Evolutionary conservation across 2,113 vertebrate genomes (phyloP).

Genomic region (Sminthopsis crassicaudata): DNA sequence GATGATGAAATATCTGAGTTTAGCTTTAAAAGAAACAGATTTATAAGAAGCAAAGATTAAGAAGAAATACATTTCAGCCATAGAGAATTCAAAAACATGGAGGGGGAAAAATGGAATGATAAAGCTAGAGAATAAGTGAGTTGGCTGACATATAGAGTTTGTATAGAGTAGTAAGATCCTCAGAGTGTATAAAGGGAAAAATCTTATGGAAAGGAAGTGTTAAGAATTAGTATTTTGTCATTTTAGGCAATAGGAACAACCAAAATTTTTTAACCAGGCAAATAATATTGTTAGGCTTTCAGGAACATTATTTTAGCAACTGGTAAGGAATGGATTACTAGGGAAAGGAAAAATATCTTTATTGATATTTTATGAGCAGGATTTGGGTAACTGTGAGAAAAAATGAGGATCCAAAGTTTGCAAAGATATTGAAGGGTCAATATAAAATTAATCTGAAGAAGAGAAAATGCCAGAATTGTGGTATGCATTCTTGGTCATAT

Average conservation of each 20-base stretch:
- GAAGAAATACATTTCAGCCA: neutral
- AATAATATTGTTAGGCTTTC: neutral
- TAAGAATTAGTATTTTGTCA: neutral
- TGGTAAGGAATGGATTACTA: neutral
- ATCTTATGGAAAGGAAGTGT: neutral
- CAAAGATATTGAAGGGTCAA: neutral
- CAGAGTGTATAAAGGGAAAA: neutral
- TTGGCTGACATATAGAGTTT: neutral
- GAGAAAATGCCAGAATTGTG: neutral
- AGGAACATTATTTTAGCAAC: neutral
- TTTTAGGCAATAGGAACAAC: neutral
- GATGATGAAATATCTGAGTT: neutral
- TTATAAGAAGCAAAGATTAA: neutral
- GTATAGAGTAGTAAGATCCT: neutral
- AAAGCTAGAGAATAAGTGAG: neutral
- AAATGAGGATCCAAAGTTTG: neutral
- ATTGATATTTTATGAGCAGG: neutral
- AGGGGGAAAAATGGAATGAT: neutral
- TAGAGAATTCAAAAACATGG: neutral
- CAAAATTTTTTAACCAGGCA: neutral
- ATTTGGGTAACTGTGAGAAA: neutral
- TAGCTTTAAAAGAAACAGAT: neutral
- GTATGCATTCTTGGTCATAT: neutral
- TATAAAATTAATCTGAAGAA: neutral
- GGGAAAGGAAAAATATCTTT: neutral